Conservation (phyloP, 1,140 invertebrate genomes). For the Arctopsyche grandis region DNA sequence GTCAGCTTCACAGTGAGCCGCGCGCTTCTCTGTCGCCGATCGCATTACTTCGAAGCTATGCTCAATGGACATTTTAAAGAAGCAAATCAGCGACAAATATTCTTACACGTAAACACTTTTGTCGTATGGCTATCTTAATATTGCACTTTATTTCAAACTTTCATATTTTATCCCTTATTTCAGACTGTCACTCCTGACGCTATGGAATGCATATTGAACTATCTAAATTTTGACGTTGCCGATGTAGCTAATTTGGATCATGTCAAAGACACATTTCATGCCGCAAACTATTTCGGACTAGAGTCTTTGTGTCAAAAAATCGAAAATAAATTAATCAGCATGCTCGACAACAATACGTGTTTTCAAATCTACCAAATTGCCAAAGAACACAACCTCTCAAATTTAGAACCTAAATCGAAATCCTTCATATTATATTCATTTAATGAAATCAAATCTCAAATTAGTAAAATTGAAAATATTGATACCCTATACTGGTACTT, state of each 20-base stretch:
- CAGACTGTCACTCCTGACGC: slow-evolving; percentile 46
- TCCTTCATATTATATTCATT: slow-evolving; percentile 46
- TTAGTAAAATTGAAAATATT: slow-evolving; percentile 33
- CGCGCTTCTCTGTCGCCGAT: background rate
- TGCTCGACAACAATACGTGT: slow-evolving; percentile 38
- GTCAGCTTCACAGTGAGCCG: background rate
- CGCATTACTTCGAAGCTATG: slow-evolving; percentile 4
- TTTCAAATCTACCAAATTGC: slow-evolving; percentile 39
- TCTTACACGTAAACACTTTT: background rate
- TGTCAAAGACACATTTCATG: slow-evolving; percentile 36
- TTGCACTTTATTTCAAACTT: background rate
- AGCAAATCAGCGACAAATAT: background rate
- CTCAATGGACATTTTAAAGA: slow-evolving; percentile 28
- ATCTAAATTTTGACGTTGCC: slow-evolving; percentile 30
- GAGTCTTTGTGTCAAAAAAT: slow-evolving; percentile 22
- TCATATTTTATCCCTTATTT: slow-evolving; percentile 1
- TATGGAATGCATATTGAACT: slow-evolving; percentile 47
- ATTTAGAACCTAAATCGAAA: slow-evolving; percentile 32
- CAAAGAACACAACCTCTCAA: slow-evolving; percentile 24
- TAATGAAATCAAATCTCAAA: slow-evolving; percentile 35
- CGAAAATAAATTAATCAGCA: slow-evolving; percentile 16
- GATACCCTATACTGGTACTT: slow-evolving; percentile 48
- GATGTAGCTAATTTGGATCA: slow-evolving; percentile 29
- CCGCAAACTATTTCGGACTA: slow-evolving; percentile 47
- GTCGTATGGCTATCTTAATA: too few relatives aligned